phyloP scores from a whole-genome alignment of 2,888 invertebrate genomes.

The Gasteruption jaculator region DNA sequence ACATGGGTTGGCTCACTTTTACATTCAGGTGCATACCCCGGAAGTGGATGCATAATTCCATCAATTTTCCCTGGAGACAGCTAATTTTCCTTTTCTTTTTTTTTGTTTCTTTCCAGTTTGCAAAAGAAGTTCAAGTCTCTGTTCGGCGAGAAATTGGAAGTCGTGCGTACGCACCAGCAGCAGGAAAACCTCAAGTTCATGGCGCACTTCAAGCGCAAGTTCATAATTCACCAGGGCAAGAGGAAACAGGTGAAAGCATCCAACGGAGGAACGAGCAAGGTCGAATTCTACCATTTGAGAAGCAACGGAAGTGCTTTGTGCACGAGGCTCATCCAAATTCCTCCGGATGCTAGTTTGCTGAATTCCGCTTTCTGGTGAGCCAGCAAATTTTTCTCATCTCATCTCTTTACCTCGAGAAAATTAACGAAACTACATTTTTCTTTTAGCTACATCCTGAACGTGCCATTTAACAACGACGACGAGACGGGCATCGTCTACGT shows the following conservation, averaged over 20 bases:
- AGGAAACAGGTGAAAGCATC: slow-evolving; percentile 57
- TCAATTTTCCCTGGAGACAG: slow-evolving; percentile 3
- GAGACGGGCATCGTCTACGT: slow-evolving; percentile 89
- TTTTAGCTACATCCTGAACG: slow-evolving; percentile 83
- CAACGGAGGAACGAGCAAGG: slow-evolving; percentile 48
- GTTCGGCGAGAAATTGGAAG: slow-evolving; percentile 88
- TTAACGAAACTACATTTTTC: slow-evolving; percentile 51
- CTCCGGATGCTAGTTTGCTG: slow-evolving; percentile 76
- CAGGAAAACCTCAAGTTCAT: slow-evolving; percentile 98
- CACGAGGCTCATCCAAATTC: slow-evolving; percentile 86
- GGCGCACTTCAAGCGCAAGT: slow-evolving; percentile 93
- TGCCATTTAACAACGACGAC: slow-evolving; percentile 85
- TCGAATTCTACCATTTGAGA: slow-evolving; percentile 91
- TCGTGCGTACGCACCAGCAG: slow-evolving; percentile 94
- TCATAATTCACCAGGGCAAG: slow-evolving; percentile 88
- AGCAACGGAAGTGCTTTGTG: slow-evolving; percentile 94
- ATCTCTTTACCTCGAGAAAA: background rate
- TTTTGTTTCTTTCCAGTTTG: slow-evolving; percentile 57
- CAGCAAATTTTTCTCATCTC: slow-evolving; percentile 11
- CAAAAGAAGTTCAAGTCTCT: slow-evolving; percentile 87
- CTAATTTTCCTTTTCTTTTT: slow-evolving; percentile 3
- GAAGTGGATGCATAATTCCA: background rate
- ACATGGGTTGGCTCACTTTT: slow-evolving; percentile 99
- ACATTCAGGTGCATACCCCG: slow-evolving; percentile 73
- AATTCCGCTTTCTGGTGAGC: slow-evolving; percentile 93